A percentile compares a stretch with the other conserved stretches of the same genome.
These are phyloP conservation scores for Scaeva pyrastri DNA, from an alignment of 2,888 invertebrate species.

Conservation along the genomic window DNA sequence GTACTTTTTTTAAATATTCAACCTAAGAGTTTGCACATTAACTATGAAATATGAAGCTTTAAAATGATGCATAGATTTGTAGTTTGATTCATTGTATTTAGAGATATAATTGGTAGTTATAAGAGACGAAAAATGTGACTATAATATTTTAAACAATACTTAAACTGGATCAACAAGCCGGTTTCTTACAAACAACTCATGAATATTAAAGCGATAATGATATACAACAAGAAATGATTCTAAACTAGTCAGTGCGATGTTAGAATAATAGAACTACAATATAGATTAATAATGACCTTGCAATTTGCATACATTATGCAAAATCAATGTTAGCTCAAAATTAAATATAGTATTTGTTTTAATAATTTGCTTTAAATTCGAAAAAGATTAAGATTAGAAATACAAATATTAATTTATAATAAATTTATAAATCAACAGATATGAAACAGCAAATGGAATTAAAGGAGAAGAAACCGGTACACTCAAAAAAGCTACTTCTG, in stretches of 20 bases:
- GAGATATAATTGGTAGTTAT: too few species aligned
- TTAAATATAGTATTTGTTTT: conserved; percentile 24
- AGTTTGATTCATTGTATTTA: too few species aligned
- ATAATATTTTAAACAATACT: background rate
- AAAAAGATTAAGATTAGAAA: background rate
- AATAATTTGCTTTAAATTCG: background rate
- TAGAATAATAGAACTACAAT: background rate
- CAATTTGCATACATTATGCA: background rate
- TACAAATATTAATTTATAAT: background rate
- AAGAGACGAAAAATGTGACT: too few species aligned
- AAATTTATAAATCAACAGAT: conserved; percentile 85
- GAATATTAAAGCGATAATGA: too few species aligned
- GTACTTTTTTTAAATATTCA: background rate
- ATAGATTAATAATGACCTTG: background rate
- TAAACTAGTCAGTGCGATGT: background rate
- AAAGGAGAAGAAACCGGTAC: conserved; percentile 91
- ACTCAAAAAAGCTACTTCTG: conserved; percentile 89
- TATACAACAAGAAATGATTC: too few species aligned
- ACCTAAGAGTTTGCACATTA: too few species aligned
- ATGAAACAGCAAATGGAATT: conserved; percentile 92
- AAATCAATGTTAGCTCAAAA: background rate
- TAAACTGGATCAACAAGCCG: too few species aligned
- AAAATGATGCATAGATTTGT: too few species aligned
- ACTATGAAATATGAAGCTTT: too few species aligned
- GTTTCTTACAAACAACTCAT: too few species aligned